These are phyloP conservation scores for Heterohyrax brucei DNA, from an alignment of 2,797 vertebrate genomes.

Conservation along the genomic window DNA sequence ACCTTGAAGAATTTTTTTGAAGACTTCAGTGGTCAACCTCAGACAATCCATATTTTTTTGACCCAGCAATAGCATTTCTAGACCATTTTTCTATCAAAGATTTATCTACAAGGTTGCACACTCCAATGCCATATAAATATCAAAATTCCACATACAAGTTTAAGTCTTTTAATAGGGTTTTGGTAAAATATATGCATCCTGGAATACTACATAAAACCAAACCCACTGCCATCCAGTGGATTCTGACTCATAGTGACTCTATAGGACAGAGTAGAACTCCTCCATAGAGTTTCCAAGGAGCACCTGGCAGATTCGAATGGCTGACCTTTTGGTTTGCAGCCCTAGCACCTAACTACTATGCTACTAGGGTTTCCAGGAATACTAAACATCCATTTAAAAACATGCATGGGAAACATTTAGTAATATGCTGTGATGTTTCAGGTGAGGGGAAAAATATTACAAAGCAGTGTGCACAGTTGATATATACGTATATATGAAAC, in stretches of 20 bases:
- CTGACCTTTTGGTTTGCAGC: too few species aligned
- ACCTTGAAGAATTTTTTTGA: neutral
- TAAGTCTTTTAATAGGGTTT: neutral
- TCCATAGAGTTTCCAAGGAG: too few species aligned
- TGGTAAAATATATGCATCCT: slow-evolving; percentile 24
- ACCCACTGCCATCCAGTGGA: too few species aligned
- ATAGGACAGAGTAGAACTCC: too few species aligned
- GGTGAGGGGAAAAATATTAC: slow-evolving; percentile 8
- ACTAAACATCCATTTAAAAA: slow-evolving; percentile 50
- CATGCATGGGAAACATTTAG: slow-evolving; percentile 2
- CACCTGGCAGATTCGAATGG: too few species aligned
- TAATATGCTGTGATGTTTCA: slow-evolving; percentile 32
- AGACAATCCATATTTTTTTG: neutral
- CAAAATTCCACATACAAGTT: slow-evolving; percentile 47
- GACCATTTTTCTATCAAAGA: slow-evolving; percentile 47
- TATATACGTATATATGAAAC: neutral
- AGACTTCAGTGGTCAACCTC: neutral
- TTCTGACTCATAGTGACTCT: too few species aligned
- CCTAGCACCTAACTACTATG: too few species aligned
- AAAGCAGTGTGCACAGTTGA: neutral
- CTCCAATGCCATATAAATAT: slow-evolving; percentile 24
- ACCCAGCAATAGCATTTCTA: neutral
- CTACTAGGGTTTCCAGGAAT: neutral
- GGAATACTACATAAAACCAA: neutral
- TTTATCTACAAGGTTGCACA: neutral